Evolutionary conservation across 2,797 vertebrate species (phyloP), one percentile per base, ranked within the genome.

Genomic region (Arctocebus calabarensis): DNA sequence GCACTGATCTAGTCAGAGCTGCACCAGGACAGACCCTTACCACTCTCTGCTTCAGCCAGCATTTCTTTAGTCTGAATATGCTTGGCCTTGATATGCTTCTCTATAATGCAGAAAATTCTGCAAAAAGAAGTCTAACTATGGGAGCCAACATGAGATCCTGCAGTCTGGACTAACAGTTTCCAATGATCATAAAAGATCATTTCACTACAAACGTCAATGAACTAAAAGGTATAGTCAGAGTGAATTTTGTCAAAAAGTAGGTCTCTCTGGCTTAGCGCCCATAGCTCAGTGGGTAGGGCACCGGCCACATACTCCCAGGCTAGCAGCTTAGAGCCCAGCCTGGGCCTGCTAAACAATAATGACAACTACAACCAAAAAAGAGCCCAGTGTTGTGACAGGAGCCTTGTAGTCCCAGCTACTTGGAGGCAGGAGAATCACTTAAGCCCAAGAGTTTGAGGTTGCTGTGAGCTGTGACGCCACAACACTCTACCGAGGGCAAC

Each of bases 201-300:
- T 82, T 90, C 71, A 74, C 48, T 92, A 81, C 32, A 81, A 92
- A 92, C 43, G 40, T 40, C 70, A 82, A 77, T 37, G 84, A 90
- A 93, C 48, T 45, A 85, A 88, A 94, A 81, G 19, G 48, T 34
- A 2, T 29, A 73, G 34, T 64, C 62, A 91, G 20, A 77, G 43
- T 68, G 61, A 93, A 91, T 93, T 94, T 82, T 93, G 90, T 57
- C 37, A 85, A 95, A 92, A 43, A 22, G 6, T 59, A 70, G 70
- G 11, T 75, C 48, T 11, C 25, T 75, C 14, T 45, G 45, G 45
- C 45, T 45, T n/a, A n/a, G 48, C 2, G 48, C 48, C 48, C 4
- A 1, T 52, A 13, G 48, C 48, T 52, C 48, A 52, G 48, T 13
- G 48, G 12, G 48, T 52, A 52, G 48, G 48, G 48, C 13, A 3